These are phyloP conservation scores for Rattus rattus DNA, from an alignment of 2,113 vertebrate genomes.

Conservation along the genomic window DNA sequence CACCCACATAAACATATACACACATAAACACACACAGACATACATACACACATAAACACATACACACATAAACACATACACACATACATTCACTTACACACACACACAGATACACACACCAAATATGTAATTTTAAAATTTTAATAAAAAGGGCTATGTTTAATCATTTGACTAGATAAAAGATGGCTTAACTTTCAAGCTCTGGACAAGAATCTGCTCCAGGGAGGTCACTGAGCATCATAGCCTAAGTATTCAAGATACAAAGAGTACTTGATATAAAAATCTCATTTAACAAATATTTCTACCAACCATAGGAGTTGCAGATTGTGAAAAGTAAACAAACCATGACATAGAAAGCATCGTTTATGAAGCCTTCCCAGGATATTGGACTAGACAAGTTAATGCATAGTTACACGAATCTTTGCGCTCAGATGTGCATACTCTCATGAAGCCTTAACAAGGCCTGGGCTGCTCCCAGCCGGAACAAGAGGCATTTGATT, in stretches of 20 bases:
- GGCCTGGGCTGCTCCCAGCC: neutral
- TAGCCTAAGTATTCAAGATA: neutral
- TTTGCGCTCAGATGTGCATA: neutral
- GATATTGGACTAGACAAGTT: conserved; percentile 47
- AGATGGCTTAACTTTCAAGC: neutral
- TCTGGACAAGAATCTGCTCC: rapidly evolving
- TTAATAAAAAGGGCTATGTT: neutral
- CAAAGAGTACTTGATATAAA: neutral
- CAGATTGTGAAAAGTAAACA: neutral
- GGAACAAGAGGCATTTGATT: neutral
- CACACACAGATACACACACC: too few species aligned
- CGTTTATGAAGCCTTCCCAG: neutral
- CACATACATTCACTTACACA: neutral
- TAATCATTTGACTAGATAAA: neutral
- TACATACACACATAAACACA: rapidly evolving
- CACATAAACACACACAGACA: too few species aligned
- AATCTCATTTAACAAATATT: neutral
- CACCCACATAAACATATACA: too few species aligned
- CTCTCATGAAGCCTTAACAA: neutral
- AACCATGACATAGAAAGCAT: neutral
- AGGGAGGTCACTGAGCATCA: too few species aligned
- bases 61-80: neutral
- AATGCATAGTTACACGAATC: neutral
- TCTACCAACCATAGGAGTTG: neutral
- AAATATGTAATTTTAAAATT: neutral